Evolutionary conservation across 2,888 invertebrate genomes (phyloP).

Genomic region (Orchesellides sinensis): DNA sequence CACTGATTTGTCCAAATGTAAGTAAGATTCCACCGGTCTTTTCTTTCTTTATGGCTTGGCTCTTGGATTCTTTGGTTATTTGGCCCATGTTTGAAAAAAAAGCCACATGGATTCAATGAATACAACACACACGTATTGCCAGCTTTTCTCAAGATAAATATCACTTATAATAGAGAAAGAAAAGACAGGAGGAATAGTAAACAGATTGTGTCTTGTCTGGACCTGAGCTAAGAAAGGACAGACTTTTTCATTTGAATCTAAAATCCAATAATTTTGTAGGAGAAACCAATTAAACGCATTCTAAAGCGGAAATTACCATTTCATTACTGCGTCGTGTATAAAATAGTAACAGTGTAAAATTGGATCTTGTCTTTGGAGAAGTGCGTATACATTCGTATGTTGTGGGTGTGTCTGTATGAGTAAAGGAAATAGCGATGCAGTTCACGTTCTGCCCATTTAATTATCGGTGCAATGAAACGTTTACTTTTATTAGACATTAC

Average conservation of each 20-base stretch:
- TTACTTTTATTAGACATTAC: conserved; percentile 35
- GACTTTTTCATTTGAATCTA: too few species aligned
- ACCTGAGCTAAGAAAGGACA: too few species aligned
- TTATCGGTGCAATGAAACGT: conserved; percentile 53
- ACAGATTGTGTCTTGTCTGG: too few species aligned
- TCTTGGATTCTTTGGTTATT: too few species aligned
- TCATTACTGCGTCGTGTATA: background rate
- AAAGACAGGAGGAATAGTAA: too few species aligned
- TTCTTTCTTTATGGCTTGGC: background rate
- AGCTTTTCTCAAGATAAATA: too few species aligned
- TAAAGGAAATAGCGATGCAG: conserved; percentile 30
- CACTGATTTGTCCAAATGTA: conserved; percentile 13
- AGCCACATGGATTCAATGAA: too few species aligned
- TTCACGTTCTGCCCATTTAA: conserved; percentile 56
- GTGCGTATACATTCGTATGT: background rate
- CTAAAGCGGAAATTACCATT: background rate
- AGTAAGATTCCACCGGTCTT: too few species aligned
- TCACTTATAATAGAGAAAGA: too few species aligned
- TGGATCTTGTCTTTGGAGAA: conserved; percentile 15
- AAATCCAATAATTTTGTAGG: too few species aligned
- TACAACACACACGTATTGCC: too few species aligned
- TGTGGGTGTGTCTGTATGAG: background rate
- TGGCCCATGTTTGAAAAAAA: too few species aligned
- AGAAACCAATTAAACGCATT: conserved; percentile 21
- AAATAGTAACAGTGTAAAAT: conserved; percentile 34